A percentile compares a stretch with the other conserved stretches of the same genome.
These are phyloP conservation scores for Microchirus variegatus DNA, from an alignment of 2,797 vertebrate species.

Conservation along the genomic window DNA sequence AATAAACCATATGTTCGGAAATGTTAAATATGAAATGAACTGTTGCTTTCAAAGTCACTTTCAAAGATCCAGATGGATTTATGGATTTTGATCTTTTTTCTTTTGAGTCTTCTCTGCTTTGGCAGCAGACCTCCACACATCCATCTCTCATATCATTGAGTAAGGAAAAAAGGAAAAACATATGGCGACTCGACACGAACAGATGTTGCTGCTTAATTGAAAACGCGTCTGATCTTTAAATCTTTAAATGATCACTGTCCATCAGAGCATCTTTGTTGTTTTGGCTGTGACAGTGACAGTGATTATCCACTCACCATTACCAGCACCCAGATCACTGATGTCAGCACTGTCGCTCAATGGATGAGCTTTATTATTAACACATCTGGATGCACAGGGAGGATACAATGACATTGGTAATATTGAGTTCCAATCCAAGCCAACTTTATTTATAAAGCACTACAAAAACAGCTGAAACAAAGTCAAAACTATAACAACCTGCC, in stretches of 20 bases:
- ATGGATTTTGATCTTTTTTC: slow-evolving; percentile 27
- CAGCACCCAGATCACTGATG: slow-evolving; percentile 62
- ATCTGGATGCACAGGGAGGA: slow-evolving; percentile 31
- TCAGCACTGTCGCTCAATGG: slow-evolving; percentile 58
- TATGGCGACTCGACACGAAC: slow-evolving; percentile 59
- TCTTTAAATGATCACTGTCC: slow-evolving; percentile 75
- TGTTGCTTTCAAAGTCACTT: slow-evolving; percentile 48
- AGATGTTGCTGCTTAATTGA: slow-evolving; percentile 76
- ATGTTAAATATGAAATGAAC: slow-evolving; percentile 3
- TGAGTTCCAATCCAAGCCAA: too few species aligned
- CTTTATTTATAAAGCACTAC: too few species aligned
- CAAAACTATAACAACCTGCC: too few species aligned
- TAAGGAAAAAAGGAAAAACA: slow-evolving; percentile 22
- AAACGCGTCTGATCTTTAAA: slow-evolving; percentile 69
- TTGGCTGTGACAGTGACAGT: slow-evolving; percentile 63
- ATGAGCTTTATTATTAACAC: slow-evolving; percentile 44
- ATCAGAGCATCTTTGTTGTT: slow-evolving; percentile 55
- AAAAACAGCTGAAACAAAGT: too few species aligned
- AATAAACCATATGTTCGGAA: slow-evolving; percentile 34
- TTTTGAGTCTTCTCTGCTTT: slow-evolving; percentile 31
- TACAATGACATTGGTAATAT: slow-evolving; percentile 36
- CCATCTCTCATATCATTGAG: slow-evolving; percentile 35
- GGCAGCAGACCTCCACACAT: slow-evolving; percentile 26
- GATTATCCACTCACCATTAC: slow-evolving; percentile 59
- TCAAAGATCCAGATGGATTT: slow-evolving; percentile 30